Percentiles rank a stretch among this genome's conserved stretches.
phyloP scores from a whole-genome alignment of 2,888 invertebrate species.

The Eutolmus rufibarbis region DNA sequence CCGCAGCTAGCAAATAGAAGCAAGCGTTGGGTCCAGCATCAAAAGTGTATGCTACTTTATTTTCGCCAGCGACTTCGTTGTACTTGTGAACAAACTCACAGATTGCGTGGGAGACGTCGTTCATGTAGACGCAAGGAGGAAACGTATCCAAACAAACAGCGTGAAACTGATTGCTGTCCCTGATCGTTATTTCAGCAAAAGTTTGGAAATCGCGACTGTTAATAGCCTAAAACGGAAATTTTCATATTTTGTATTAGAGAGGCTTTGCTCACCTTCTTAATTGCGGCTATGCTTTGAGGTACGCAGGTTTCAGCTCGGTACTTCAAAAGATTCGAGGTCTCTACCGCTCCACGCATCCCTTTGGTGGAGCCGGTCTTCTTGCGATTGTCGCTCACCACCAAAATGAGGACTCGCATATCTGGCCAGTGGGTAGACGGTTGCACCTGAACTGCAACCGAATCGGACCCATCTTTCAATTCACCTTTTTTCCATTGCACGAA shows the following conservation, averaged over 20 bases:
- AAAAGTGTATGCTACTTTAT: constrained; percentile 92
- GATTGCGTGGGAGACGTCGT: constrained; percentile 83
- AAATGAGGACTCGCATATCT: constrained; percentile 84
- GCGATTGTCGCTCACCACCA: constrained; percentile 83
- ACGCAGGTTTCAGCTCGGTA: constrained; percentile 77
- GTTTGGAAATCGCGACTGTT: constrained; percentile 74
- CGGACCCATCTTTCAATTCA: constrained; percentile 69
- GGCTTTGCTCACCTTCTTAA: constrained; percentile 60
- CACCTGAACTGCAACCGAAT: constrained; percentile 80
- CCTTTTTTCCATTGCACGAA: constrained; percentile 94
- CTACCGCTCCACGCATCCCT: constrained; percentile 84
- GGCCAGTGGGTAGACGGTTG: constrained; percentile 84
- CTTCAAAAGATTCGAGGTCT: constrained; percentile 83
- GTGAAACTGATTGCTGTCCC: constrained; percentile 97
- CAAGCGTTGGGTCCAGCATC: constrained; percentile 99
- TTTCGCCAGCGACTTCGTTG: constrained; percentile 73
- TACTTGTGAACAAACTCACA: constrained; percentile 82
- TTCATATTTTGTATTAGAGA: neutral
- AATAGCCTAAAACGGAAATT: constrained; percentile 60
- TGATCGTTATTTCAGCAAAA: constrained; percentile 95
- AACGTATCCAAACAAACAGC: constrained; percentile 91
- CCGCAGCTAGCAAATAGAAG: constrained; percentile 79
- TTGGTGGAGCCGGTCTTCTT: constrained; percentile 87
- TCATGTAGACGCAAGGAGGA: constrained; percentile 94
- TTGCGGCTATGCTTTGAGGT: constrained; percentile 70